phyloP scores from a whole-genome alignment of 2,888 invertebrate genomes.

The Apodemia hepburni region DNA sequence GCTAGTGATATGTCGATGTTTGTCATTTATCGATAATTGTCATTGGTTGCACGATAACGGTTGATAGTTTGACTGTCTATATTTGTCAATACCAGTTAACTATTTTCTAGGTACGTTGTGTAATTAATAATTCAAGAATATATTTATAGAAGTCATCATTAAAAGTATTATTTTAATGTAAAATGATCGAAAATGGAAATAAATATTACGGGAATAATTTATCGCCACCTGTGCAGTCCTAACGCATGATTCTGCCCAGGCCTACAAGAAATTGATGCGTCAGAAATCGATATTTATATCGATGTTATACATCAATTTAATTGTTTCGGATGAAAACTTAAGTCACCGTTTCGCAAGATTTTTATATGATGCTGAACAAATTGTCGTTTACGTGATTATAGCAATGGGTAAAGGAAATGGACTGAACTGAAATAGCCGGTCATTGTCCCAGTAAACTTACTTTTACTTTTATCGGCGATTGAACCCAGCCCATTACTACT shows the following conservation, averaged over 20 bases:
- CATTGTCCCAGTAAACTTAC: constrained; percentile 78
- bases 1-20: too few species aligned
- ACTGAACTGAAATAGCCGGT: constrained; percentile 66
- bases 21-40: too few species aligned
- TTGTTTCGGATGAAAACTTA: not conserved
- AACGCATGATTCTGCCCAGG: not conserved
- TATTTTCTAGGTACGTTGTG: too few species aligned
- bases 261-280: too few species aligned
- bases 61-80: too few species aligned
- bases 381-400: not conserved
- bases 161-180: not conserved
- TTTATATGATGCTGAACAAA: not conserved
- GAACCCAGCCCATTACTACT: constrained; percentile 75
- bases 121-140: too few species aligned
- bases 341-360: not conserved
- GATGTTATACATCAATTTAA: not conserved
- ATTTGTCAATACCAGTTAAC: too few species aligned
- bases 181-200: not conserved
- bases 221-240: not conserved
- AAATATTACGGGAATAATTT: not conserved
- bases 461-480: constrained; percentile 79
- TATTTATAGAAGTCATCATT: too few species aligned
- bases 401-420: constrained; percentile 48
- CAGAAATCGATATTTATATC: not conserved
- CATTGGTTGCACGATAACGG: too few species aligned